Conservation (phyloP, 2,888 invertebrate genomes). For the Phortica okadai region DNA sequence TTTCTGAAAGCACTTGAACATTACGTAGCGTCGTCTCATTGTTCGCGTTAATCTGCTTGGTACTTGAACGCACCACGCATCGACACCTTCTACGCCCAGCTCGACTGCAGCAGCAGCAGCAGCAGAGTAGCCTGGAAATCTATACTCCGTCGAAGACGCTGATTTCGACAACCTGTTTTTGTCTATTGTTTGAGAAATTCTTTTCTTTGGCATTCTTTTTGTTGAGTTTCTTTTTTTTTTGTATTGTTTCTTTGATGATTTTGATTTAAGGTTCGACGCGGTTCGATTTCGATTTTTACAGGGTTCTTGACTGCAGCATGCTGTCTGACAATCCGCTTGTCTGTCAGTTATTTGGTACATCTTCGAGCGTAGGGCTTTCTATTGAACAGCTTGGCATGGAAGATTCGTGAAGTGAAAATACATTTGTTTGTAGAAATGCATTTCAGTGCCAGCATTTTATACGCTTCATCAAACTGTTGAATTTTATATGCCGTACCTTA, state of each 20-base stretch:
- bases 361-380: constrained; percentile 49
- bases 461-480: constrained; percentile 63
- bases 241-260: constrained; percentile 8
- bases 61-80: constrained; percentile 42
- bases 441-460: constrained; percentile 62
- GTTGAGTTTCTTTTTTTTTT: background rate
- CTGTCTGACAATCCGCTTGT: constrained; percentile 8
- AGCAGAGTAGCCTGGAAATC: background rate
- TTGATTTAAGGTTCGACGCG: constrained; percentile 12
- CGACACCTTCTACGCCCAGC: constrained; percentile 14
- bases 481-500: constrained; percentile 55
- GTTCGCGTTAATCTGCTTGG: constrained; percentile 60
- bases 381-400: constrained; percentile 18
- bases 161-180: constrained; percentile 31
- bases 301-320: constrained; percentile 24
- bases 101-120: background rate
- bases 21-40: constrained; percentile 53
- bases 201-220: constrained; percentile 7
- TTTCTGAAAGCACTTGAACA: constrained; percentile 44
- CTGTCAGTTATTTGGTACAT: background rate
- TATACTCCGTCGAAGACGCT: background rate
- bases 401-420: constrained; percentile 3
- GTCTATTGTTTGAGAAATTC: constrained; percentile 28
- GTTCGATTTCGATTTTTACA: constrained; percentile 18
- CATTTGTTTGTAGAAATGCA: constrained; percentile 35